Evolutionary conservation across 2,113 vertebrate species (phyloP).

Genomic region (Lichenostomus cassidix): DNA sequence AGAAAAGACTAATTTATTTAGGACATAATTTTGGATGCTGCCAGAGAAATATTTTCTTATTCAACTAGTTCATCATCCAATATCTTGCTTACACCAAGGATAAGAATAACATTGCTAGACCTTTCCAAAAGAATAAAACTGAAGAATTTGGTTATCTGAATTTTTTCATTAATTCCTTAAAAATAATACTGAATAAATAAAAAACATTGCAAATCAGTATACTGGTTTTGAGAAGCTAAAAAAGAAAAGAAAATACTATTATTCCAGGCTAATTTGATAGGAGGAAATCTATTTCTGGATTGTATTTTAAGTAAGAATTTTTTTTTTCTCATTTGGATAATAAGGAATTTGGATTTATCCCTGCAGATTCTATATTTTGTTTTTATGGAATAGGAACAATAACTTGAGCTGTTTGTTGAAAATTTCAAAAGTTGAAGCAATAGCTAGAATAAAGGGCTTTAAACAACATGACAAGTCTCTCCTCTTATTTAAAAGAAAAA

Average conservation of each 20-base stretch:
- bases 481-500: background rate
- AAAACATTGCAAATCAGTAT: background rate
- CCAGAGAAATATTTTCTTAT: background rate
- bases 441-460: background rate
- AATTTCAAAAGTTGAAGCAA: background rate
- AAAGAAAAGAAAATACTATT: background rate
- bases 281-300: background rate
- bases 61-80: background rate
- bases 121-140: background rate
- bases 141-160: background rate
- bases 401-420: background rate
- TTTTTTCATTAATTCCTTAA: background rate
- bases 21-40: background rate
- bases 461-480: background rate
- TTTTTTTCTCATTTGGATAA: background rate
- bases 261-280: background rate
- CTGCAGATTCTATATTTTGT: background rate
- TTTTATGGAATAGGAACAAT: background rate
- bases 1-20: accelerated
- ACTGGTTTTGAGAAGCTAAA: background rate
- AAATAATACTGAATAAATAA: background rate
- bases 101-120: background rate
- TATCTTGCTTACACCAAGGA: background rate
- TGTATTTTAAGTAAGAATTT: background rate
- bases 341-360: background rate